These are phyloP conservation scores for Elymnias hypermnestra DNA, from an alignment of 1,140 invertebrate species.

Conservation along the genomic window DNA sequence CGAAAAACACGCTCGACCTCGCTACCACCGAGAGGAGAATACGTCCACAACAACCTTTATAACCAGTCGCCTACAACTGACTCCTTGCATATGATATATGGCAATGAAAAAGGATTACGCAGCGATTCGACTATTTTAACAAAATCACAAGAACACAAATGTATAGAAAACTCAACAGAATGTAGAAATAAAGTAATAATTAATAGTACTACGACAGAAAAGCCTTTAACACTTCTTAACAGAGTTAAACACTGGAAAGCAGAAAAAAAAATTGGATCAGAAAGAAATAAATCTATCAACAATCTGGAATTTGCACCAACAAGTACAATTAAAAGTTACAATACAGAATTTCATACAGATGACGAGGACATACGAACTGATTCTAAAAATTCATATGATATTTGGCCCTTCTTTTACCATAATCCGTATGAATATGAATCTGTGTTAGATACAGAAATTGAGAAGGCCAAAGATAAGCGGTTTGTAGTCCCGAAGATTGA, in stretches of 20 bases:
- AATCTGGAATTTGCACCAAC: slow-evolving; percentile 4
- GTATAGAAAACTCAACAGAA: not conserved
- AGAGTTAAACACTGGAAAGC: too few relatives aligned
- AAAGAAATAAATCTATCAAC: not conserved
- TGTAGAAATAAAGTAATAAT: not conserved
- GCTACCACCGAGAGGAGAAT: slow-evolving; percentile 12
- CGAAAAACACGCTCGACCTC: slow-evolving; percentile 21
- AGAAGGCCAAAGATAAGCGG: slow-evolving; percentile 53
- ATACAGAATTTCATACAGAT: slow-evolving; percentile 32
- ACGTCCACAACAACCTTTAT: slow-evolving; percentile 30
- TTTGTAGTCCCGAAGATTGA: slow-evolving; percentile 24
- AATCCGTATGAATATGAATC: slow-evolving; percentile 43
- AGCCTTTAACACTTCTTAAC: not conserved
- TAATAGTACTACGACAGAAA: not conserved
- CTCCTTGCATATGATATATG: slow-evolving; percentile 11
- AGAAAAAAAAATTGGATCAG: not conserved
- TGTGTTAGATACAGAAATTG: slow-evolving; percentile 27
- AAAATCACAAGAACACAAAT: not conserved
- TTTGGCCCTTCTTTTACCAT: slow-evolving; percentile 48
- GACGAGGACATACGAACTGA: slow-evolving; percentile 49
- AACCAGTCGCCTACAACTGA: slow-evolving; percentile 23
- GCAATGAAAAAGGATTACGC: not conserved
- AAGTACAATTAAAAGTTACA: slow-evolving; percentile 18
- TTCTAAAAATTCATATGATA: slow-evolving; percentile 32
- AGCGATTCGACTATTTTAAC: not conserved